These are phyloP conservation scores for Heterochromis multidens DNA, from an alignment of 2,113 vertebrate genomes.

Conservation along the genomic window DNA sequence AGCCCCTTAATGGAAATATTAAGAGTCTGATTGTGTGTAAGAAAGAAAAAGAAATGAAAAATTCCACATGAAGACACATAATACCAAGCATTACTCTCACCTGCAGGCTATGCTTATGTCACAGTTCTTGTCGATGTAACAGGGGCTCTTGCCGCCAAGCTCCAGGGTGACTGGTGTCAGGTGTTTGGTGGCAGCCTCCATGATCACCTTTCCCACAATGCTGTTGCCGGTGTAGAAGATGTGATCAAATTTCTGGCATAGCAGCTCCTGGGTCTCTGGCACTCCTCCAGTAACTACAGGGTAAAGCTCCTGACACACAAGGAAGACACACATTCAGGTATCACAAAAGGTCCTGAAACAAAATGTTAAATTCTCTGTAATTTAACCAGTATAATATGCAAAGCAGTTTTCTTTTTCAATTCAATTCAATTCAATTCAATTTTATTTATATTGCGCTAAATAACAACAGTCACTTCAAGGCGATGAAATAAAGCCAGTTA, in stretches of 20 bases:
- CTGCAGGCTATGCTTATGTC: slow-evolving; percentile 84
- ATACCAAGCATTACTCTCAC: slow-evolving; percentile 56
- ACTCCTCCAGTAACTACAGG: slow-evolving; percentile 84
- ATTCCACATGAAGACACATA: background rate
- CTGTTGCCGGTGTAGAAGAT: slow-evolving; percentile 90
- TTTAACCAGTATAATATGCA: background rate
- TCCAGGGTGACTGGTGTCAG: slow-evolving; percentile 91
- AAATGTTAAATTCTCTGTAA: background rate
- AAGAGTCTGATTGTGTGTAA: background rate
- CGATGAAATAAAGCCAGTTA: background rate
- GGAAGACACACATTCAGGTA: background rate
- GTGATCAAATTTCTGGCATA: slow-evolving; percentile 86
- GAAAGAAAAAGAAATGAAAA: background rate
- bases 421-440: too few species aligned
- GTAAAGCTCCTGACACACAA: slow-evolving; percentile 79
- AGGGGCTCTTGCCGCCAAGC: slow-evolving; percentile 93
- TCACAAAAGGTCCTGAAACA: background rate
- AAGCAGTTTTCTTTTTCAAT: background rate
- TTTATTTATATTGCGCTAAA: too few species aligned
- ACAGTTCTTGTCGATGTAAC: slow-evolving; percentile 89
- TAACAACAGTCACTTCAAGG: too few species aligned
- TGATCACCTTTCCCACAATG: slow-evolving; percentile 81
- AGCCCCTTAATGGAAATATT: background rate
- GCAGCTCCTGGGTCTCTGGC: slow-evolving; percentile 84
- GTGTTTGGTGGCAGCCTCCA: slow-evolving; percentile 86